phyloP scores from a whole-genome alignment of 2,797 vertebrate genomes.

The Cossypha niveicapilla region DNA sequence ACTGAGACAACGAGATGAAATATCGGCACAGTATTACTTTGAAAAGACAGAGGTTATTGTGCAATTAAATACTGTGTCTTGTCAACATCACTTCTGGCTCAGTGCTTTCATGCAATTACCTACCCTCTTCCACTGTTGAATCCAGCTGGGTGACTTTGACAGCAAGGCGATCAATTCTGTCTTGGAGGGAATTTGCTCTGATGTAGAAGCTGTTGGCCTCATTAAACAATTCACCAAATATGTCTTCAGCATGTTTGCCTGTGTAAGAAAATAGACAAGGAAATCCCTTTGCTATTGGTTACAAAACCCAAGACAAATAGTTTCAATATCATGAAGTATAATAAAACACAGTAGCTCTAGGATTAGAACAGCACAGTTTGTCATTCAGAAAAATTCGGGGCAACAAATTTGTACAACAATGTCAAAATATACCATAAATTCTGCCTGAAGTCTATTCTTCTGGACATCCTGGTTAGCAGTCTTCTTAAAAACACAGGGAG shows the following conservation, averaged over 20 bases:
- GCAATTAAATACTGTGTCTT: conserved; percentile 58
- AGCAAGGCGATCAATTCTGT: conserved; percentile 94
- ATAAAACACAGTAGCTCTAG: not conserved
- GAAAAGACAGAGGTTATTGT: conserved; percentile 36
- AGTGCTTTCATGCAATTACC: conserved; percentile 63
- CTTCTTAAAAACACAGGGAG: not conserved
- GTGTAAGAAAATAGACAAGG: conserved; percentile 24
- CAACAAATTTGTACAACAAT: not conserved
- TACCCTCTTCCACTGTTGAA: conserved; percentile 98
- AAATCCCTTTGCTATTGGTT: conserved; percentile 9
- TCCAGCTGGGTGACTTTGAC: conserved; percentile 99
- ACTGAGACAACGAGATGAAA: conserved; percentile 38
- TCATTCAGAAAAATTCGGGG: not conserved
- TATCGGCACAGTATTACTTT: not conserved
- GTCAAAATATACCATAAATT: not conserved
- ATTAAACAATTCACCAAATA: conserved; percentile 96
- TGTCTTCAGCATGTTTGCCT: conserved; percentile 99
- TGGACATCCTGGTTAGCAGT: not conserved
- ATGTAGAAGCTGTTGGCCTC: conserved; percentile 97
- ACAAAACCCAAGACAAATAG: not conserved
- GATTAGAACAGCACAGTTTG: not conserved
- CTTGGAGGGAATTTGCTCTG: conserved; percentile 96
- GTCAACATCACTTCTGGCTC: conserved; percentile 56
- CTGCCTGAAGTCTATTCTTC: not conserved
- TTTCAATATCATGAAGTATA: not conserved